These are phyloP conservation scores for Tenthredo mesomela DNA, from an alignment of 2,888 invertebrate genomes.

Conservation along the genomic window DNA sequence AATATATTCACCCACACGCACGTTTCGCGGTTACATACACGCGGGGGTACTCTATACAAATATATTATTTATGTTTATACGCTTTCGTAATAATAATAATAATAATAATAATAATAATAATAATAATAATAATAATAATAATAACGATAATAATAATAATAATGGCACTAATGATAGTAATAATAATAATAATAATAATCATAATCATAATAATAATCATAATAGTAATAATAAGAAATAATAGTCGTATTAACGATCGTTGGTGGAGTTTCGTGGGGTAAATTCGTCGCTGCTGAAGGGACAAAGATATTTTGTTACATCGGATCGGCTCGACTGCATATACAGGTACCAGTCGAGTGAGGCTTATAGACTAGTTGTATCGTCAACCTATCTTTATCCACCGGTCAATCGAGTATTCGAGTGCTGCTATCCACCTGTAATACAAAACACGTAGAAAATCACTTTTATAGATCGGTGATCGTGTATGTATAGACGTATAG, in stretches of 20 bases:
- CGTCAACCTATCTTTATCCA: constrained; percentile 91
- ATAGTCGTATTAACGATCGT: constrained; percentile 21
- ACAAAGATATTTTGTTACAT: constrained; percentile 48
- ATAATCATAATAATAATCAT: not conserved
- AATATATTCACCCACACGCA: constrained; percentile 8
- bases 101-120: constrained; percentile 14
- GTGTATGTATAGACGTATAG: not conserved
- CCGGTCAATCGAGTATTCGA: constrained; percentile 96
- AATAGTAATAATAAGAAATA: not conserved
- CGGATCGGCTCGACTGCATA: not conserved
- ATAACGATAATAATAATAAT: constrained; percentile 27
- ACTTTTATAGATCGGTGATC: not conserved
- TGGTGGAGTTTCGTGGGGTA: constrained; percentile 24
- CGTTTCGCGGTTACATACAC: constrained; percentile 26
- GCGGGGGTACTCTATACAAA: constrained; percentile 42
- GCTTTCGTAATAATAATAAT: constrained; percentile 43
- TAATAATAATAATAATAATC: constrained; percentile 4
- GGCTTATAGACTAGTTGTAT: constrained; percentile 56
- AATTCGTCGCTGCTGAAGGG: constrained; percentile 34
- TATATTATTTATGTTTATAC: constrained; percentile 54
- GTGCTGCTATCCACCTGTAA: constrained; percentile 94
- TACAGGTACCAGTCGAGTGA: constrained; percentile 36
- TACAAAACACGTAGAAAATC: constrained; percentile 60
- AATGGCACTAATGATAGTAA: constrained; percentile 29
- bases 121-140: constrained; percentile 1